These are phyloP conservation scores for Aurelia sp. DNA, from an alignment of 30 jellyfish, hydroid and myxozoan species.

Conservation along the genomic window DNA sequence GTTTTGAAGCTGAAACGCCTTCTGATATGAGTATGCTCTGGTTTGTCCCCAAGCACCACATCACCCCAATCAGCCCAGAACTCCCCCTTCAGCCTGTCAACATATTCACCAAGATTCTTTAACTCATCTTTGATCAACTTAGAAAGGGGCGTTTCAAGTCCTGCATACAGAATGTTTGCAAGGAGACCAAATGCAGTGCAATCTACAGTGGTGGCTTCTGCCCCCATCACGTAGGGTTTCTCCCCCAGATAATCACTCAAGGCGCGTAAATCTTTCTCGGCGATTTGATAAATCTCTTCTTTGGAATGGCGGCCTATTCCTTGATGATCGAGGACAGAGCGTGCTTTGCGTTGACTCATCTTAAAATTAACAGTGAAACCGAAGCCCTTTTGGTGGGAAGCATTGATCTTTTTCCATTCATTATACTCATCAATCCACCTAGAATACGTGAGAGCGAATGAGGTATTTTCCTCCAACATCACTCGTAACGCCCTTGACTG, in stretches of 20 bases:
- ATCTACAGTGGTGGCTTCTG: conserved; percentile 79
- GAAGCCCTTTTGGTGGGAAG: conserved; percentile 73
- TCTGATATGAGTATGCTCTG: conserved; percentile 79
- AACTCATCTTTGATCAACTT: conserved; percentile 69
- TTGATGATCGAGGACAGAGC: conserved; percentile 80
- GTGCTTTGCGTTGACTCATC: conserved; percentile 87
- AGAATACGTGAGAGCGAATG: conserved; percentile 66
- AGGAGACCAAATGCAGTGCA: conserved; percentile 87
- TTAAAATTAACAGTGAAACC: conserved; percentile 82
- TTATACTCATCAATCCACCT: conserved; percentile 80
- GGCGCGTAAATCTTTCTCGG: conserved; percentile 90
- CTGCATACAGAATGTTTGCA: conserved; percentile 72
- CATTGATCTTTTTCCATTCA: conserved; percentile 81
- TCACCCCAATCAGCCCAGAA: conserved; percentile 95
- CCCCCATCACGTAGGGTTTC: conserved; percentile 85
- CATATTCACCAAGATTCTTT: conserved; percentile 69
- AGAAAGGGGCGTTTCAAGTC: conserved; percentile 77
- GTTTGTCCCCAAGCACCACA: conserved; percentile 89
- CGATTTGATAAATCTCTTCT: conserved; percentile 90
- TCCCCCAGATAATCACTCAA: conserved; percentile 89
- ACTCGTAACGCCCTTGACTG: conserved; percentile 82
- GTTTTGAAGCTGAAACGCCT: conserved; percentile 82
- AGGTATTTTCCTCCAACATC: conserved; percentile 88
- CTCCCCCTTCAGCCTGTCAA: conserved; percentile 86
- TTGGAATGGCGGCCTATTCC: conserved; percentile 96